A percentile compares a stretch with the other conserved stretches of the same genome.
Evolutionary conservation across 2,113 vertebrate species (phyloP).

Genomic region (Lamprotornis superbus): DNA sequence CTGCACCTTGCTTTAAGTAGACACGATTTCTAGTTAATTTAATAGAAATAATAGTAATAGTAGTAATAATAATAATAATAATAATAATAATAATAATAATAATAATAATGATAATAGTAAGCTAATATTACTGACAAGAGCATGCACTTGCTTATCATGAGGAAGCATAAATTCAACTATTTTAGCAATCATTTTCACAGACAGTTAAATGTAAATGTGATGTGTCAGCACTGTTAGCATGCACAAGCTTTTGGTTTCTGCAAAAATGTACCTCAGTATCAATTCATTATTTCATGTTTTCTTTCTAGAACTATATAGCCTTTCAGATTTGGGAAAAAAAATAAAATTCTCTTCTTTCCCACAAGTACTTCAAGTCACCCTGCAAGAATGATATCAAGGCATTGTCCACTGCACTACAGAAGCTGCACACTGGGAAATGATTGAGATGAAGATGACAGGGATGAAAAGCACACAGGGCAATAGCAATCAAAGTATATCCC

Average conservation of each 20-base stretch:
- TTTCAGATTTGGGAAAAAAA: background rate
- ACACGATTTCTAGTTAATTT: background rate
- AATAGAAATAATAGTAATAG: background rate
- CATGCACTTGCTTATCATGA: accelerated
- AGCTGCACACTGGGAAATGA: background rate
- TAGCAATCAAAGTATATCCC: background rate
- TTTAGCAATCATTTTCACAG: background rate
- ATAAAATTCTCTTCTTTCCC: background rate
- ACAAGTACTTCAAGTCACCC: background rate
- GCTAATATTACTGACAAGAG: background rate
- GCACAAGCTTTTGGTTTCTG: background rate
- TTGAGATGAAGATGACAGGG: background rate
- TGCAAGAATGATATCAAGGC: background rate
- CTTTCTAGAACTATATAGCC: background rate
- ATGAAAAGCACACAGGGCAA: background rate
- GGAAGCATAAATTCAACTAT: background rate
- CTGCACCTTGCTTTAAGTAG: background rate
- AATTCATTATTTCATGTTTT: background rate
- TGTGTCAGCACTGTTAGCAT: background rate
- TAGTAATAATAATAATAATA: too few species aligned
- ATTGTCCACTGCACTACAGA: background rate
- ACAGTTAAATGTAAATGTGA: background rate
- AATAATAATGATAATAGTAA: too few species aligned
- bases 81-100: too few species aligned
- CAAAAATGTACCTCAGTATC: background rate